A percentile compares a stretch with the other conserved stretches of the same genome.
phyloP scores from a whole-genome alignment of 2,888 invertebrate genomes.

The Sceliomorpha sp. region DNA sequence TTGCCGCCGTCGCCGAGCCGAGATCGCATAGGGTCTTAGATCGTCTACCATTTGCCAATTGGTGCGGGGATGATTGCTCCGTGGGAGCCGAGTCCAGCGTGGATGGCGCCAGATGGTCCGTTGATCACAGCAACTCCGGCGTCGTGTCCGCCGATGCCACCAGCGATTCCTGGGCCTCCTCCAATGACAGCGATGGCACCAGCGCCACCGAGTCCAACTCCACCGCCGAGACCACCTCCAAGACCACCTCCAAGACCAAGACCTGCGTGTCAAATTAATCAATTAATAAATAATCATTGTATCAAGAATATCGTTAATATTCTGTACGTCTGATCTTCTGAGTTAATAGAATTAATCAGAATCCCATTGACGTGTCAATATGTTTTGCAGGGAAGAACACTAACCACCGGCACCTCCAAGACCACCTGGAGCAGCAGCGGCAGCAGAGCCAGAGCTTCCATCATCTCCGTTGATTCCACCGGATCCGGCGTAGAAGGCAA shows the following conservation, averaged over 20 bases:
- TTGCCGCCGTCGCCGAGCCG: constrained; percentile 80
- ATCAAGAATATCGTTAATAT: too few relatives aligned
- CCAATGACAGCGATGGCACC: constrained; percentile 79
- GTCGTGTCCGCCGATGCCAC: constrained; percentile 78
- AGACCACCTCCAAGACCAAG: constrained; percentile 60
- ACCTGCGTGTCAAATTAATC: constrained; percentile 18
- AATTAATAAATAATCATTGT: constrained; percentile 2
- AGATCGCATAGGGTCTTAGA: constrained; percentile 78
- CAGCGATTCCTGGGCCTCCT: constrained; percentile 74
- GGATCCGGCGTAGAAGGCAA: constrained; percentile 76
- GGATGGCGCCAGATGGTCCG: constrained; percentile 80
- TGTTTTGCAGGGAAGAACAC: constrained; percentile 5
- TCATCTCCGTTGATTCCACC: constrained; percentile 80
- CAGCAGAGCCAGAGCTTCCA: constrained; percentile 78
- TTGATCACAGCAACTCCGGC: constrained; percentile 80
- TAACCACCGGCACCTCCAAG: constrained; percentile 56
- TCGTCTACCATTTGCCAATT: constrained; percentile 78
- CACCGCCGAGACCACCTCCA: constrained; percentile 60
- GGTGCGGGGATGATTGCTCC: constrained; percentile 79
- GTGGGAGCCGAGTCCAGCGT: constrained; percentile 79
- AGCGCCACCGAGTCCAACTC: constrained; percentile 58
- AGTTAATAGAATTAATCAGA: too few relatives aligned
- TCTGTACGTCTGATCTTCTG: too few relatives aligned
- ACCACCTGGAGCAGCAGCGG: constrained; percentile 76
- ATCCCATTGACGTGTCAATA: too few relatives aligned